Evolutionary conservation across 2,888 invertebrate genomes (phyloP).

Genomic region (Sinohyriopsis cumingii): DNA sequence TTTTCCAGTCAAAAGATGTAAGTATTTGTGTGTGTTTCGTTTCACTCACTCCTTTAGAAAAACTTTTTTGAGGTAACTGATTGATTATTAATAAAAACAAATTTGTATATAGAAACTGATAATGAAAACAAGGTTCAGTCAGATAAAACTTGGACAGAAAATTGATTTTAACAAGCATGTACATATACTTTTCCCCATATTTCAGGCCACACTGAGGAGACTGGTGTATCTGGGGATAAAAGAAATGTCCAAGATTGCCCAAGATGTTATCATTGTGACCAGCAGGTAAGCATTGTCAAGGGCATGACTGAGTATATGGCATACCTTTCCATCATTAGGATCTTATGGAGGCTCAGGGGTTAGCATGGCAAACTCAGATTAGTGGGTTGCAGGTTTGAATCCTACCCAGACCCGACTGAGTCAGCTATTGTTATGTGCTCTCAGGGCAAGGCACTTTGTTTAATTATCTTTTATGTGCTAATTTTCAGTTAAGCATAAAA

Average conservation of each 20-base stretch:
- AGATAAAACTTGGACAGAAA: background rate
- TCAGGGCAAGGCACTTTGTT: too few relatives aligned
- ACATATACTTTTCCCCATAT: background rate
- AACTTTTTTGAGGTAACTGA: background rate
- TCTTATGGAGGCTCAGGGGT: background rate
- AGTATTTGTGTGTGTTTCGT: slow-evolving; percentile 25
- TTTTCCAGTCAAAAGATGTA: slow-evolving; percentile 97
- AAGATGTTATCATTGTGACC: slow-evolving; percentile 99
- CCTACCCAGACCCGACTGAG: too few relatives aligned
- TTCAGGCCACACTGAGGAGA: slow-evolving; percentile 83
- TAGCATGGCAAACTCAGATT: background rate
- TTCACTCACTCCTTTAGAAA: background rate
- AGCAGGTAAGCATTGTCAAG: slow-evolving; percentile 68
- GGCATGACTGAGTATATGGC: background rate
- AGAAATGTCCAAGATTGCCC: slow-evolving; percentile 93
- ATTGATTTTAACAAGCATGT: background rate
- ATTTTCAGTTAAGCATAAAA: too few relatives aligned
- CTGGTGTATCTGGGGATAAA: slow-evolving; percentile 95
- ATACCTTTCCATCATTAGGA: background rate
- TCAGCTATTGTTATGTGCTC: too few relatives aligned
- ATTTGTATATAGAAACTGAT: background rate
- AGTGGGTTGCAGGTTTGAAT: too few relatives aligned
- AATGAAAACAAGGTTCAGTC: background rate
- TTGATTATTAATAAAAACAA: too few relatives aligned
- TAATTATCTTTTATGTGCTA: too few relatives aligned